Evolutionary conservation across 2,888 invertebrate species (phyloP), one percentile per base, ranked within the genome.

Genomic region (Phaonia tiefii): DNA sequence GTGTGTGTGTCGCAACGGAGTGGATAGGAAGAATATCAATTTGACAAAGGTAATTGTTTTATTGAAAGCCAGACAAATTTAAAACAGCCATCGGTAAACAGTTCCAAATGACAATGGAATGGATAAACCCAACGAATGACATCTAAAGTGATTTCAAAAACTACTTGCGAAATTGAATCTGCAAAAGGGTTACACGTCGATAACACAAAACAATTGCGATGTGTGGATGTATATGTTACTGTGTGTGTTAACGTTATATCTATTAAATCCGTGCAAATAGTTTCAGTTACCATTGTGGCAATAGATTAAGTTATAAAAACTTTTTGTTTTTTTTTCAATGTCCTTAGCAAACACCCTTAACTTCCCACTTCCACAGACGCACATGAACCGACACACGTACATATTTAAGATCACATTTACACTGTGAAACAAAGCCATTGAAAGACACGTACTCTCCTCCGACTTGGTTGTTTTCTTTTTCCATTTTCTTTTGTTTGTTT

Each of bases 31-130:
- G 31, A 31, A 31, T 31, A 17, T 2, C 8, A 54, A 54, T 66
- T 56, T 66, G 58, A 75, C 58, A 67, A 67, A 46, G 74, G 49
- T 67, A 67, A 75, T 75, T 74, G 46, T 39, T 63, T 74, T 75
- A 49, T 74, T 37, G 58, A 67, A 75, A 75, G 58, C 8, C 31
- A 39, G 31, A 63, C 54, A 73, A 73, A 56, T 56, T 74, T 66
- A 66, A 74, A 54, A 56, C 39, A 66, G 54, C 22, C 49, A 71
- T 60, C 25, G 25, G 3, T 44, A 7, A 25, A 65, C 11, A 13
- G 20, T 71, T 31, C 49, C 17, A 49, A 26, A 31, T 60, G 60
- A 46, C 60, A 71, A 37, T 49, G 39, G 25, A n/a, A 49, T 42
- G 15, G 13, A 54, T n/a, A 13, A 13, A 39, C 10, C 5, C 54